Percentiles rank a stretch among this genome's conserved stretches.
These are phyloP conservation scores for Denticeps clupeoides DNA, from an alignment of 2,797 vertebrate species.

Conservation along the genomic window DNA sequence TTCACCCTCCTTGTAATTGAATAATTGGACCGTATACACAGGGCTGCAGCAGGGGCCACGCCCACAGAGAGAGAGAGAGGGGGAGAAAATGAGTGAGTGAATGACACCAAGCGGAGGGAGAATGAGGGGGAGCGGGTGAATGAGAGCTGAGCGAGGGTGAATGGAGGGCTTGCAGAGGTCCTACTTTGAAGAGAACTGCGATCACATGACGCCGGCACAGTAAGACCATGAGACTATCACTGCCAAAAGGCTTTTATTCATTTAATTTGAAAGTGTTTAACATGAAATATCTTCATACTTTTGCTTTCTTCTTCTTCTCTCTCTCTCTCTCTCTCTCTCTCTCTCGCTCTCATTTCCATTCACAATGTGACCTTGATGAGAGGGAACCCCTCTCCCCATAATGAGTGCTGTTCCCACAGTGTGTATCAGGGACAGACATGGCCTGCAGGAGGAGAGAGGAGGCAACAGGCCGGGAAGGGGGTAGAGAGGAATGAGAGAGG, in stretches of 20 bases:
- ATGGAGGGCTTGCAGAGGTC: too few species aligned
- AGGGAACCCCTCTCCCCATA: conserved; percentile 38
- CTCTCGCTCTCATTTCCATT: neutral
- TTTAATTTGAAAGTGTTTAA: too few species aligned
- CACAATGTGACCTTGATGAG: conserved; percentile 59
- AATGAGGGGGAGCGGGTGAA: neutral
- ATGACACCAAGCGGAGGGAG: neutral
- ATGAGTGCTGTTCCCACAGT: conserved; percentile 72
- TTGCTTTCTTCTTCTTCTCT: neutral
- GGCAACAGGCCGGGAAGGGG: neutral
- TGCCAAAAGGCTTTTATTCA: too few species aligned
- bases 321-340: neutral
- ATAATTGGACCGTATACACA: conserved; percentile 22
- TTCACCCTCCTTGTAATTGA: conserved; percentile 14
- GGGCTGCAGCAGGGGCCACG: neutral
- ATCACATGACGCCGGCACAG: too few species aligned
- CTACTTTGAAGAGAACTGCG: too few species aligned
- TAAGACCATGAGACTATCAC: too few species aligned
- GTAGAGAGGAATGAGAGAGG: neutral
- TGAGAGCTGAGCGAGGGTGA: neutral
- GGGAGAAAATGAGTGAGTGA: neutral
- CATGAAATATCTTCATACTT: too few species aligned
- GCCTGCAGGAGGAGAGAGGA: neutral
- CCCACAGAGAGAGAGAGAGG: neutral
- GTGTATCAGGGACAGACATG: conserved; percentile 21